Evolutionary conservation across 2,888 invertebrate species (phyloP).

Genomic region (Zaprionus obscuricornis): DNA sequence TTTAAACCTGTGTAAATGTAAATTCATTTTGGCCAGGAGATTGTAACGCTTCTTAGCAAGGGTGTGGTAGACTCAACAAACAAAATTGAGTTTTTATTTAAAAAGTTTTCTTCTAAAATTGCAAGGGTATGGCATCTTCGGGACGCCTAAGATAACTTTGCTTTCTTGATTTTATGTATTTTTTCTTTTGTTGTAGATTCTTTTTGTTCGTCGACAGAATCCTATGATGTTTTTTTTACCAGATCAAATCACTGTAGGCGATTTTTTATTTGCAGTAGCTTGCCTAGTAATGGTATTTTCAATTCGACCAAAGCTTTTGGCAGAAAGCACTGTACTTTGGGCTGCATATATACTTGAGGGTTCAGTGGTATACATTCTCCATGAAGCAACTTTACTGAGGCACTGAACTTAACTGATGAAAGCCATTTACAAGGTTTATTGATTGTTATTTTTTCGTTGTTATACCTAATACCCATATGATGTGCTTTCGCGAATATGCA

Average conservation of each 20-base stretch:
- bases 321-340: conserved; percentile 22
- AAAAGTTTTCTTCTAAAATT: no score
- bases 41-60: no score
- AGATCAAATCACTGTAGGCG: conserved; percentile 47
- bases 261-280: conserved; percentile 25
- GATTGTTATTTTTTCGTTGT: conserved; percentile 4
- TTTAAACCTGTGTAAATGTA: no score
- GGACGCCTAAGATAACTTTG: no score
- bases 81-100: no score
- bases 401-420: conserved; percentile 6
- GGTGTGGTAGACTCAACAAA: no score
- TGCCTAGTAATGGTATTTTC: conserved; percentile 53
- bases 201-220: conserved; percentile 41
- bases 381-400: conserved; percentile 17
- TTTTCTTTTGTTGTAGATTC: conserved; percentile 31
- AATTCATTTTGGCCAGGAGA: no score
- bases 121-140: no score
- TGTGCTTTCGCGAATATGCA: no score
- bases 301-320: conserved; percentile 38
- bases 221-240: conserved; percentile 50
- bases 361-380: conserved; percentile 12
- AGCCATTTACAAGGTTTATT: conserved; percentile 45
- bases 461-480: background rate
- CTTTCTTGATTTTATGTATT: background rate
- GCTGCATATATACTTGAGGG: background rate